Conservation (phyloP, 2,113 vertebrate species). For the Chloropsis cyanopogon region DNA sequence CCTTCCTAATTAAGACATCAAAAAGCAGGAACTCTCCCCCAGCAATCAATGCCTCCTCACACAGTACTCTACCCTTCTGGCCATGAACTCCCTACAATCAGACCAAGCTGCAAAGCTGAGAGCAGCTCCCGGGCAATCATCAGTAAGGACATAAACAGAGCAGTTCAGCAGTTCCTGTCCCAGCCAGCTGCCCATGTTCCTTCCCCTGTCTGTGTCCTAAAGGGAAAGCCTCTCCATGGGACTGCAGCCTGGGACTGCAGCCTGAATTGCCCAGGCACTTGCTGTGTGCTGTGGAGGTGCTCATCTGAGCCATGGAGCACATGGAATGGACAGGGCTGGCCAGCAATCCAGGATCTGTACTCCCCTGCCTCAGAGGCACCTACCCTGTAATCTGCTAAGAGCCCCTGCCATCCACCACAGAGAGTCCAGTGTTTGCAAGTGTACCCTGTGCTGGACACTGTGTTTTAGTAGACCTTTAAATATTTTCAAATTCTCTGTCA, state of each 20-base stretch:
- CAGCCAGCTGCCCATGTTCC: neutral
- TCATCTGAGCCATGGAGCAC: accelerated
- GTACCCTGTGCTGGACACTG: neutral
- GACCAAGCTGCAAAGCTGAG: neutral
- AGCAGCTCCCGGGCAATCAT: neutral
- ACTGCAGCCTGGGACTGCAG: neutral
- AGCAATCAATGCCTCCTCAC: neutral
- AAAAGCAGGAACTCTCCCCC: neutral
- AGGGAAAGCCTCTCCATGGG: neutral
- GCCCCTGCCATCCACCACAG: neutral
- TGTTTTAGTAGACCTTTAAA: neutral
- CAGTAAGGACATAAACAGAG: neutral
- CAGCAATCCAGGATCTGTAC: neutral
- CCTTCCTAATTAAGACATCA: neutral
- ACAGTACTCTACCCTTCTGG: neutral
- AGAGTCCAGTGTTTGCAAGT: neutral
- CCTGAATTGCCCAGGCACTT: neutral
- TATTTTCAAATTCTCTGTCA: neutral
- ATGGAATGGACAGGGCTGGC: accelerated
- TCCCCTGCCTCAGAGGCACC: neutral
- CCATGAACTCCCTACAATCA: neutral
- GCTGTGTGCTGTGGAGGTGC: neutral
- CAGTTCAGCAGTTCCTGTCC: no score
- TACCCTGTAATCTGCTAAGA: neutral
- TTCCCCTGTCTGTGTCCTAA: neutral